Percentiles rank a stretch among this genome's conserved stretches.
Evolutionary conservation across 2,113 vertebrate genomes (phyloP).

Genomic region (Malaclemys terrapin): DNA sequence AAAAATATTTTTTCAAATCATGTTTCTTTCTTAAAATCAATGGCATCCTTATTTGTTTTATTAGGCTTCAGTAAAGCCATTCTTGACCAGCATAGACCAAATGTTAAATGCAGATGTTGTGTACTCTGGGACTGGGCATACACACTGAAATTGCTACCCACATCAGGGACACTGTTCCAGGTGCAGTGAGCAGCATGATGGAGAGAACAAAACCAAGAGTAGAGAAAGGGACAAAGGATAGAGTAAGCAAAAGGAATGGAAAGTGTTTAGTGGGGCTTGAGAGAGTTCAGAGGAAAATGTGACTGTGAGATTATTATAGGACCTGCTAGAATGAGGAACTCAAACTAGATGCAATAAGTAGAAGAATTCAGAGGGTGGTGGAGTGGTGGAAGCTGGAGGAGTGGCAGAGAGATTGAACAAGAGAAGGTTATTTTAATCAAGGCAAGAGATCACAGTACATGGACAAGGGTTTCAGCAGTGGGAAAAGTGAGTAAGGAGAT

Average conservation of each 20-base stretch:
- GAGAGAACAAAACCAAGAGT: neutral
- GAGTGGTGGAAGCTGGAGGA: neutral
- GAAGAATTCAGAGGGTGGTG: neutral
- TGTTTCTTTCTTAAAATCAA: neutral
- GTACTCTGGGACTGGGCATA: neutral
- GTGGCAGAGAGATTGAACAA: neutral
- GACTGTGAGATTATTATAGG: neutral
- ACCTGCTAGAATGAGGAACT: neutral
- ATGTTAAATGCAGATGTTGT: neutral
- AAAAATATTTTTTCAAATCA: neutral
- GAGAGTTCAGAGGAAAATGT: neutral
- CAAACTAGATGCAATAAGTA: neutral
- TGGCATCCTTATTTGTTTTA: neutral
- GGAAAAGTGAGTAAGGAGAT: neutral
- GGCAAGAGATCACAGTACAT: neutral
- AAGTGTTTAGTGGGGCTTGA: neutral
- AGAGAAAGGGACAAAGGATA: neutral
- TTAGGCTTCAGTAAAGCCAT: neutral
- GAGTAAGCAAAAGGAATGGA: neutral
- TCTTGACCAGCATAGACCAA: neutral
- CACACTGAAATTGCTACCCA: neutral
- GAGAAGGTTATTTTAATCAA: neutral
- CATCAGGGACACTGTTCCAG: neutral
- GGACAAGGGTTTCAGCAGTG: neutral
- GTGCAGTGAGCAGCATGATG: neutral